Conservation (phyloP, 2,113 vertebrate genomes). For the Cryptotis parvus region DNA sequence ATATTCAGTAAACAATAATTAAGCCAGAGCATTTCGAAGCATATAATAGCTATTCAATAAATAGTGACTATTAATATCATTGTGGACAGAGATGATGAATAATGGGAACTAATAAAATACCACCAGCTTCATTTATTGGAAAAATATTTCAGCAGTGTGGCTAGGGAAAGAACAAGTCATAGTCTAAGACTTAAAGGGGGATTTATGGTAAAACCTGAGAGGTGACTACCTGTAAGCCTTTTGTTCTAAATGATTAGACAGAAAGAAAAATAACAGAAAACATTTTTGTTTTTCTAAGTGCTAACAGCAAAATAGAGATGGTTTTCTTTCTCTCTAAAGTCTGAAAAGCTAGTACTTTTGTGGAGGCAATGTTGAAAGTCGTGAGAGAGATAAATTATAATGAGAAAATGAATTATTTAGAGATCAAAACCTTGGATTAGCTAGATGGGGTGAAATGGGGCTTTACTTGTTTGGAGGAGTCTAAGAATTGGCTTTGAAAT, state of each 20-base stretch:
- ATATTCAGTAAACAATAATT: slow-evolving; percentile 2
- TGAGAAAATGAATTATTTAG: neutral
- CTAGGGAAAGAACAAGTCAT: neutral
- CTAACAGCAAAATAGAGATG: neutral
- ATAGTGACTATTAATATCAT: neutral
- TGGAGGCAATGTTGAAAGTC: neutral
- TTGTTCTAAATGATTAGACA: neutral
- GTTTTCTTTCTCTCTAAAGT: neutral
- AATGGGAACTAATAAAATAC: neutral
- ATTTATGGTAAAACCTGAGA: neutral
- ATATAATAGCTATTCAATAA: neutral
- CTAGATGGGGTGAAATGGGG: neutral
- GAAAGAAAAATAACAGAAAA: neutral
- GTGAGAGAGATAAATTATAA: neutral
- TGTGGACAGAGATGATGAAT: neutral
- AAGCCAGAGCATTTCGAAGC: neutral
- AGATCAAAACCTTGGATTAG: slow-evolving; percentile 1
- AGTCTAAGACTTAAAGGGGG: neutral
- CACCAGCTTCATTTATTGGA: neutral
- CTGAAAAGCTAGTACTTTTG: neutral
- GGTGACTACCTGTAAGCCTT: neutral
- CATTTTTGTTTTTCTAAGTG: neutral
- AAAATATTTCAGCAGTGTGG: neutral
- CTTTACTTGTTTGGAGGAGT: neutral
- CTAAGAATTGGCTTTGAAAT: neutral